Evolutionary conservation across 2,888 invertebrate genomes (phyloP), one percentile per base, ranked within the genome.

Genomic region (Ornithoptera alexandrae): DNA sequence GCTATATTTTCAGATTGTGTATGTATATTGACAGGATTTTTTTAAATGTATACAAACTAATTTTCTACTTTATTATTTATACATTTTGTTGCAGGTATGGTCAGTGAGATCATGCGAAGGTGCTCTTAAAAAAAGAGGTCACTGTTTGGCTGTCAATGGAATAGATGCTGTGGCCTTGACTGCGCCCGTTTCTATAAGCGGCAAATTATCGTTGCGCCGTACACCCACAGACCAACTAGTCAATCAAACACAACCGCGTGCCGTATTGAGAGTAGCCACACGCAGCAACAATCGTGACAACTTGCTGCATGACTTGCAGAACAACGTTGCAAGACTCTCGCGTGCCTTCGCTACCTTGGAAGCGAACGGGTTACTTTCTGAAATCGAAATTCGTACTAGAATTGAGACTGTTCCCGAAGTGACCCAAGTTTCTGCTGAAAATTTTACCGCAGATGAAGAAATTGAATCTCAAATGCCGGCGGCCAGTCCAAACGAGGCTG

Each of bases 1-100:
- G 92, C 91, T 68, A 90, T 92, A 74, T 92, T 92, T 77, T 87
- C 89, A 30, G 91, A 92, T 73, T 84, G 84, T 74, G 92, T 92
- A 83, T 86, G 91, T 84, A 64, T 70, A 56, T 67, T 20, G 59
- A 58, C 22, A n/a, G 18, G 3, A 20, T 57, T 39, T 46, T 60
- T 46, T 46, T 46, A 46, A 15, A 46, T 46, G 46, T 15, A 15
- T 15, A 15, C 12, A 46, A 46, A 12, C 15, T 46, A 12, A 46
- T 46, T 46, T 12, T 10, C 46, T 46, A 46, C 15, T 46, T 24
- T 53, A 69, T 36, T 58, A n/a, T 56, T 58, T 20, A 15, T 15
- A 39, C 10, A 39, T 71, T 75, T 50, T 15, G 46, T 74, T 65
- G 24, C 78, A 92, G 92, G 91, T 90, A 18, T 90, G 88, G 88